phyloP scores from a whole-genome alignment of 2,797 vertebrate species.

The Helostoma temminkii region DNA sequence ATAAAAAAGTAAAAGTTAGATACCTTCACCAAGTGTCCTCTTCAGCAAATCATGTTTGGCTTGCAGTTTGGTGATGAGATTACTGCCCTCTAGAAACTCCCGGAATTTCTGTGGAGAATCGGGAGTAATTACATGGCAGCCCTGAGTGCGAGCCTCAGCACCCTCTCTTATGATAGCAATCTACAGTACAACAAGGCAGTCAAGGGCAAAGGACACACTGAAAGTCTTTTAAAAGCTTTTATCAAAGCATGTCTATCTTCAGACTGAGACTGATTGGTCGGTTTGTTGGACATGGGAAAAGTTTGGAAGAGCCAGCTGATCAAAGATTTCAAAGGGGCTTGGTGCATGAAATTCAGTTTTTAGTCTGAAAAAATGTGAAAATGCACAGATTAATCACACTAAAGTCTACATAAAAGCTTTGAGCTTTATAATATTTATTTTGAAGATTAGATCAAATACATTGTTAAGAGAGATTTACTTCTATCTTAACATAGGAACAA shows the following conservation, averaged over 20 bases:
- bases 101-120: conserved; percentile 94
- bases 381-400: conserved; percentile 9
- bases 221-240: conserved; percentile 60
- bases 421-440: neutral
- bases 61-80: conserved; percentile 99
- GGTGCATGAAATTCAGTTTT: conserved; percentile 7
- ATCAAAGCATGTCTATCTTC: conserved; percentile 72
- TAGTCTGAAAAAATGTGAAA: conserved; percentile 19
- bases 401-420: conserved; percentile 20
- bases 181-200: conserved; percentile 64
- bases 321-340: conserved; percentile 26
- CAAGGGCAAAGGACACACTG: conserved; percentile 56
- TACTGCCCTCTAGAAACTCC: conserved; percentile 98
- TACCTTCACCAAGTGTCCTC: conserved; percentile 95
- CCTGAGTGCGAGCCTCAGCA: conserved; percentile 44
- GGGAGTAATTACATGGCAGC: conserved; percentile 73
- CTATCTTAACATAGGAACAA: conserved; percentile 8
- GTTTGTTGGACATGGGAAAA: conserved; percentile 35
- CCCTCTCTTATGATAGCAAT: conserved; percentile 62
- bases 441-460: neutral
- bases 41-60: conserved; percentile 98
- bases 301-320: conserved; percentile 24
- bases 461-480: conserved; percentile 10
- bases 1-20: neutral
- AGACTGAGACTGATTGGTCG: conserved; percentile 46